A percentile compares a stretch with the other conserved stretches of the same genome.
Evolutionary conservation across 1,140 invertebrate genomes (phyloP).

Genomic region (Brachionus sp.): DNA sequence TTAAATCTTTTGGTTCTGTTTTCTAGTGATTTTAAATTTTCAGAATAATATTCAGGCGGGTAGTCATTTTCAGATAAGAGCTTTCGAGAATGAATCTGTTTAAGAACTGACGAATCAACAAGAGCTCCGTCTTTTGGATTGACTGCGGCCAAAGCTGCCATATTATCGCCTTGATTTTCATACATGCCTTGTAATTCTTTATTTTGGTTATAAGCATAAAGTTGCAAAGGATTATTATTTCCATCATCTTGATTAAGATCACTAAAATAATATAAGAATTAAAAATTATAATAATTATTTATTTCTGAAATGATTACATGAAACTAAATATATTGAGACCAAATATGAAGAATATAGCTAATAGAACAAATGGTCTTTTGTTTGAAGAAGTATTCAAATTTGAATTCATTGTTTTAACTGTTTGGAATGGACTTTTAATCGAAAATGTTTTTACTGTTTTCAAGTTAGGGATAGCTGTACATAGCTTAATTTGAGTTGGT

Average conservation of each 20-base stretch:
- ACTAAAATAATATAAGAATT: not conserved
- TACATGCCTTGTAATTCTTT: not conserved
- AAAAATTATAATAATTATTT: not conserved
- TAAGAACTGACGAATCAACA: constrained; percentile 12
- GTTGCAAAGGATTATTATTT: not conserved
- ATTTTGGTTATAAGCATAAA: not conserved
- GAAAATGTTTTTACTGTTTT: constrained; percentile 27
- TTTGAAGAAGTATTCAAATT: not conserved
- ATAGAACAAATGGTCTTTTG: constrained; percentile 25
- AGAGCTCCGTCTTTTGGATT: constrained; percentile 33
- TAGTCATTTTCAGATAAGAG: constrained; percentile 14
- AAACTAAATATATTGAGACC: constrained; percentile 33
- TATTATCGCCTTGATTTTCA: not conserved
- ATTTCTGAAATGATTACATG: not conserved
- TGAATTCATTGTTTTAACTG: constrained; percentile 2
- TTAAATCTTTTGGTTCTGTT: constrained; percentile 8
- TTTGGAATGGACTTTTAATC: not conserved
- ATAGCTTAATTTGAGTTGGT: not conserved
- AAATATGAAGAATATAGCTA: constrained; percentile 14
- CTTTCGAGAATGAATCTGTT: not conserved
- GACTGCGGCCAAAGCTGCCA: not conserved
- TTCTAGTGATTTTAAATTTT: not conserved
- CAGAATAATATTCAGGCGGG: not conserved
- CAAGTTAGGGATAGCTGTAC: not conserved
- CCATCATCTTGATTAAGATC: not conserved